Evolutionary conservation across 2,888 invertebrate species (phyloP).

Genomic region (Agrypnus murinus): DNA sequence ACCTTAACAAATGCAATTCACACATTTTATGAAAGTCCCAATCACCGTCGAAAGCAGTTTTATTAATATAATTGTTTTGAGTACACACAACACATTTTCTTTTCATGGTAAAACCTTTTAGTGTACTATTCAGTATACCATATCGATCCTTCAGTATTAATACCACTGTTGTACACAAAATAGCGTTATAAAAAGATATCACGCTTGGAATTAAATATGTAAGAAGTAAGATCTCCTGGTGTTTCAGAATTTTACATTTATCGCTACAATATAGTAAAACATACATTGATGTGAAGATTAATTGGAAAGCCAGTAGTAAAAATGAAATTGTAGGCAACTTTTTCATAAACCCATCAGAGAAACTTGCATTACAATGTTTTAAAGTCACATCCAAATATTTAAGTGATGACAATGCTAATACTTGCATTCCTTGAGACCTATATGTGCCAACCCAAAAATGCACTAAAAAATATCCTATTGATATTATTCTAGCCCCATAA

Average conservation of each 20-base stretch:
- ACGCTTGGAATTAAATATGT: slow-evolving; percentile 22
- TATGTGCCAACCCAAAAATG: slow-evolving; percentile 9
- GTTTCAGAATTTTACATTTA: background rate
- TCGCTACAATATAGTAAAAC: background rate
- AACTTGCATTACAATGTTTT: background rate
- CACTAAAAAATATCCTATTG: background rate
- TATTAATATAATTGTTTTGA: background rate
- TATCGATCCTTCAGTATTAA: slow-evolving; percentile 17
- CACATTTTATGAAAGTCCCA: background rate
- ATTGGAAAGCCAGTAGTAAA: background rate
- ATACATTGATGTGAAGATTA: background rate
- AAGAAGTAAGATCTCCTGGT: background rate
- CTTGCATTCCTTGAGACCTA: background rate
- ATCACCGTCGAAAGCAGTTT: background rate
- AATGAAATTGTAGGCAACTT: background rate
- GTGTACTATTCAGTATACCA: background rate
- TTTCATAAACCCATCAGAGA: background rate
- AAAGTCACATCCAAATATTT: slow-evolving; percentile 15
- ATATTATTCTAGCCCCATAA: slow-evolving; percentile 5
- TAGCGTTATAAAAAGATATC: slow-evolving; percentile 15
- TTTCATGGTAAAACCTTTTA: background rate
- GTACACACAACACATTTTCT: slow-evolving; percentile 12
- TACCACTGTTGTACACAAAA: background rate
- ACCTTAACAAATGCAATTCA: background rate
- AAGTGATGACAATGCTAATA: background rate